A percentile compares a stretch with the other conserved stretches of the same genome.
phyloP scores from a whole-genome alignment of 2,113 vertebrate genomes.

The Benitochromis conjunctus region DNA sequence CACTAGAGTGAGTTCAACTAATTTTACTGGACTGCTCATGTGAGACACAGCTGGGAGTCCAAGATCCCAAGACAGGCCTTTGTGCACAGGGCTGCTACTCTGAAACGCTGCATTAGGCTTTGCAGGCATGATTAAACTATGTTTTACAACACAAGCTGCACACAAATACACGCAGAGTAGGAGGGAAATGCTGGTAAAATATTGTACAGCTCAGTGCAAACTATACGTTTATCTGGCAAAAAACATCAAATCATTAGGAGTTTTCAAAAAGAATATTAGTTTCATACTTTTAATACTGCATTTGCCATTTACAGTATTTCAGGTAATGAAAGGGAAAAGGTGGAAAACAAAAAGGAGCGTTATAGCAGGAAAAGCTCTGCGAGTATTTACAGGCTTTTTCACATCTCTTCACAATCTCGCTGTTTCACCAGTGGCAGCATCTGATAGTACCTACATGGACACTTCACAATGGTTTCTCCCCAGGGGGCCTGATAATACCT shows the following conservation, averaged over 20 bases:
- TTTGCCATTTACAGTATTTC: neutral
- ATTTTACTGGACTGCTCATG: slow-evolving; percentile 76
- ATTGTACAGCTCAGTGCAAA: neutral
- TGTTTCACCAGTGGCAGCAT: neutral
- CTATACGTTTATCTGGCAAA: neutral
- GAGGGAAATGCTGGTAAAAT: slow-evolving; percentile 20
- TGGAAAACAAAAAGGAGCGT: neutral
- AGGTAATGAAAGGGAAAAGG: neutral
- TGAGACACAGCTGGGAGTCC: slow-evolving; percentile 66
- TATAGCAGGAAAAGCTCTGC: neutral
- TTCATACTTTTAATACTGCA: neutral
- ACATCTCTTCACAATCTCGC: neutral
- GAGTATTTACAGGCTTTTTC: neutral
- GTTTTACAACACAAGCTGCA: slow-evolving; percentile 25
- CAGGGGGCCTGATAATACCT: slow-evolving; percentile 31
- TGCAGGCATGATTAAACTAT: slow-evolving; percentile 65
- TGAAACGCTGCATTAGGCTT: slow-evolving; percentile 59
- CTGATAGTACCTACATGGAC: slow-evolving; percentile 21
- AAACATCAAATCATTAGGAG: slow-evolving; percentile 10
- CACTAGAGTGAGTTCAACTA: slow-evolving; percentile 72
- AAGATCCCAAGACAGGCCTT: slow-evolving; percentile 56
- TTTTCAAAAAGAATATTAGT: neutral
- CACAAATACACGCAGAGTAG: neutral
- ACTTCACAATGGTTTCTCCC: slow-evolving; percentile 35
- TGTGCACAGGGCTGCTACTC: slow-evolving; percentile 24